phyloP scores from a whole-genome alignment of 2,113 vertebrate species.

The Meles meles region DNA sequence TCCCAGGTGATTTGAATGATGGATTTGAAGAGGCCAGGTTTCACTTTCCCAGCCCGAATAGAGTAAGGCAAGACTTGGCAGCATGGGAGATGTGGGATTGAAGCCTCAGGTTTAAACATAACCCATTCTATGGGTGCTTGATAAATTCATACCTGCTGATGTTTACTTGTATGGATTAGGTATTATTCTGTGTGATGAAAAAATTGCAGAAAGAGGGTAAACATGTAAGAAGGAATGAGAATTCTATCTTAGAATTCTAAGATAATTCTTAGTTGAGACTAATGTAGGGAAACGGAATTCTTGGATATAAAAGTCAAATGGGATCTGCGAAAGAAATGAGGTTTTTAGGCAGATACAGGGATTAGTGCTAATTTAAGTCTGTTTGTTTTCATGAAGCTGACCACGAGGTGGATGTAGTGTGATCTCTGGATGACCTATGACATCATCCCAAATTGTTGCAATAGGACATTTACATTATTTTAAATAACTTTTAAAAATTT shows the following conservation, averaged over 20 bases:
- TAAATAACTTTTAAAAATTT: neutral
- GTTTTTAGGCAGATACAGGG: neutral
- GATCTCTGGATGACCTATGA: neutral
- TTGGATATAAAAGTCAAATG: neutral
- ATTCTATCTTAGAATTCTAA: neutral
- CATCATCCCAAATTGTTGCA: neutral
- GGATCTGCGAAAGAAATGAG: neutral
- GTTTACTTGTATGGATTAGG: neutral
- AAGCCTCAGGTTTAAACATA: neutral
- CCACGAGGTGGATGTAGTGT: neutral
- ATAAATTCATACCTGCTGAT: neutral
- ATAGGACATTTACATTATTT: neutral
- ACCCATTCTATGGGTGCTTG: neutral
- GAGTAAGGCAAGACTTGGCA: neutral
- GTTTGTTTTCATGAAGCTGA: slow-evolving; percentile 8
- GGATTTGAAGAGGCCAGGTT: neutral
- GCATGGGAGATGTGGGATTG: neutral
- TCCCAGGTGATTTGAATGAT: neutral
- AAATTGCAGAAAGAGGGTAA: neutral
- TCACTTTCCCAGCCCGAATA: neutral
- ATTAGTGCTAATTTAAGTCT: neutral
- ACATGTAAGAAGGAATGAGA: neutral
- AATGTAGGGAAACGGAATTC: neutral
- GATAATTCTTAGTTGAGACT: no score
- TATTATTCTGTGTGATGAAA: neutral